Base-by-base conservation (phyloP, 2,113 vertebrate species). In the Malurus melanocephalus region DNA sequence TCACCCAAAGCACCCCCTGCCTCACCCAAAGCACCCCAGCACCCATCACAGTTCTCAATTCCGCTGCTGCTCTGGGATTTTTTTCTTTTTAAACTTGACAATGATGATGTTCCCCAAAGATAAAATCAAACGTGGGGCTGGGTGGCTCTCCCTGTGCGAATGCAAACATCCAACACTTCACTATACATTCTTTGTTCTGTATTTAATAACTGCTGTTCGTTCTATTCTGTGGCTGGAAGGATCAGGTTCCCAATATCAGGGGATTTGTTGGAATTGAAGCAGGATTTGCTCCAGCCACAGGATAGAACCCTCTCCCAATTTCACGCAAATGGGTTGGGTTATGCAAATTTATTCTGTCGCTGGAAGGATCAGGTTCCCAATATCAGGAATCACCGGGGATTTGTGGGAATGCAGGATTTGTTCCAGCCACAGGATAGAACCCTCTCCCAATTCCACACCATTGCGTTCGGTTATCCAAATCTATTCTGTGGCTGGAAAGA, bases 221-320 rank as follows among this genome's bases (percentile, higher is more conserved):
- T 94, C 97, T 96, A 90, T 95, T 16, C 93, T 95, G 95, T 40
- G 35, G 96, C 95, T 89, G 95, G 96, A 95, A 91, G 74, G 75
- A 53, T 56, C 90, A 38, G 79, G 94, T 74, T 94, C 92, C 90
- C 71, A 93, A 56, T 72, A 26, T 52, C 94, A 86, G 95, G 92
- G n/a, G n/a, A n/a, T n/a, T n/a, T n/a, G n/a, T n/a, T 35, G 35
- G 35, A 35, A 35, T 35, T 35, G n/a, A n/a, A n/a, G n/a, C 8
- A 35, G 35, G 35, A 52, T 88, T 78, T 74, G 90, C 93, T 94
- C 95, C 94, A 96, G 97, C 94, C 96, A 91, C 96, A 38, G 38
- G 9, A 38, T 38, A 38, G 10, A 38, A 38, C 38, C 38, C 10
- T 38, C 38, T 38, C 38, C 38, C 38, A 11, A 38, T 38, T 38